Evolutionary conservation across 2,888 invertebrate genomes (phyloP).

Genomic region (Pristionchus arcanus): DNA sequence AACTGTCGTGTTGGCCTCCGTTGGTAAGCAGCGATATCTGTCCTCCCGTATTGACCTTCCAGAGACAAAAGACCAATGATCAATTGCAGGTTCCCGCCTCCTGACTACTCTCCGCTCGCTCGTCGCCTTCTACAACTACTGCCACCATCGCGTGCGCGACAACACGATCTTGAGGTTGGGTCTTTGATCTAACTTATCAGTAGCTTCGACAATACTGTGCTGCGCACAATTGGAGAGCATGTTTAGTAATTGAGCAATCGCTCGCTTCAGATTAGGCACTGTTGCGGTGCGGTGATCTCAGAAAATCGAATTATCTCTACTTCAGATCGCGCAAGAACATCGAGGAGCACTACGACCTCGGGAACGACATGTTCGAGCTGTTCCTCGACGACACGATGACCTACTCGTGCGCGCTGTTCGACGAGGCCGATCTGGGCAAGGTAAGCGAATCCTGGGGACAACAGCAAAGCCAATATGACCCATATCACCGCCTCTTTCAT

Average conservation of each 20-base stretch:
- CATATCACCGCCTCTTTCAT: no score
- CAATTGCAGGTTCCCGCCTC: background rate
- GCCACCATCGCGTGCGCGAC: slow-evolving; percentile 68
- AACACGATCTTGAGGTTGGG: slow-evolving; percentile 62
- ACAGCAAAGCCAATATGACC: no score
- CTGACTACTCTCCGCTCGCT: slow-evolving; percentile 50
- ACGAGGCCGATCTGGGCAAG: slow-evolving; percentile 51
- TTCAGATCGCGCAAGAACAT: slow-evolving; percentile 58
- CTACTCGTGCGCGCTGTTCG: slow-evolving; percentile 73
- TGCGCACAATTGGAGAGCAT: no score
- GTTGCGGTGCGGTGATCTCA: no score
- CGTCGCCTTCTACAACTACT: slow-evolving; percentile 66
- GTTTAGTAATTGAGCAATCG: no score
- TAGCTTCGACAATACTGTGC: no score
- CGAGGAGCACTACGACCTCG: slow-evolving; percentile 73
- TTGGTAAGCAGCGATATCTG: background rate
- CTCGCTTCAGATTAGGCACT: no score
- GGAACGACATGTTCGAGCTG: slow-evolving; percentile 75
- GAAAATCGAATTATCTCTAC: no score
- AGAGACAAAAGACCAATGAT: no score
- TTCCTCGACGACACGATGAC: slow-evolving; percentile 75
- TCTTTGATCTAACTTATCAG: background rate
- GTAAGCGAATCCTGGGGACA: slow-evolving; percentile 52
- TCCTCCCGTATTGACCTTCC: background rate
- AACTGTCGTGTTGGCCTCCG: background rate